Evolutionary conservation across 1,140 invertebrate species (phyloP).

Genomic region (Drosophila malerkotliana): DNA sequence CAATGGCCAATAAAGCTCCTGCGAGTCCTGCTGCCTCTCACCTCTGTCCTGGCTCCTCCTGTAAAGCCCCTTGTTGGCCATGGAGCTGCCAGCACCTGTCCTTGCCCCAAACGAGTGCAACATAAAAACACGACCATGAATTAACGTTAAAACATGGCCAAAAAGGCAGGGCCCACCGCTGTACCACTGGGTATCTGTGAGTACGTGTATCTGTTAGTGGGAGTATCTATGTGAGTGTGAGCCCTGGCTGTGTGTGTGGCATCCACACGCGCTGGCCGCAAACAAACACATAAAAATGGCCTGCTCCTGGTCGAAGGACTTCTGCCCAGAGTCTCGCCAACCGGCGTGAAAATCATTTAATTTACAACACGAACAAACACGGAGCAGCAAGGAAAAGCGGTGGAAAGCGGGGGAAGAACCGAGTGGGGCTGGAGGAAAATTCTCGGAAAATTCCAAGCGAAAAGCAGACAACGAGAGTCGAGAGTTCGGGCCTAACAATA

Average conservation of each 20-base stretch:
- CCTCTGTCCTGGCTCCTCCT: neutral
- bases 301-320: constrained; percentile 34
- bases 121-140: constrained; percentile 83
- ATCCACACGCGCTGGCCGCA: constrained; percentile 48
- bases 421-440: neutral
- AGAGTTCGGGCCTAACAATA: constrained; percentile 55
- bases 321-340: constrained; percentile 16
- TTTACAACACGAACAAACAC: constrained; percentile 70
- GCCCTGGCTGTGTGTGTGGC: neutral
- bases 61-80: too few species aligned
- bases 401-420: constrained; percentile 15
- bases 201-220: constrained; percentile 2
- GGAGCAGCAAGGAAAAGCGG: constrained; percentile 6
- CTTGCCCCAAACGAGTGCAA: constrained; percentile 63
- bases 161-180: constrained; percentile 46
- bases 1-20: constrained; percentile 68
- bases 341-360: constrained; percentile 81
- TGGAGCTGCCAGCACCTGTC: constrained; percentile 33
- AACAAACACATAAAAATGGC: constrained; percentile 81
- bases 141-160: constrained; percentile 83
- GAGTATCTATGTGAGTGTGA: neutral
- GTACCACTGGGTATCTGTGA: neutral
- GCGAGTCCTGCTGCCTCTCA: constrained; percentile 9
- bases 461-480: constrained; percentile 8
- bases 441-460: constrained; percentile 8